These are phyloP conservation scores for Papilio polyxenes DNA, from an alignment of 1,140 invertebrate genomes.

Conservation along the genomic window DNA sequence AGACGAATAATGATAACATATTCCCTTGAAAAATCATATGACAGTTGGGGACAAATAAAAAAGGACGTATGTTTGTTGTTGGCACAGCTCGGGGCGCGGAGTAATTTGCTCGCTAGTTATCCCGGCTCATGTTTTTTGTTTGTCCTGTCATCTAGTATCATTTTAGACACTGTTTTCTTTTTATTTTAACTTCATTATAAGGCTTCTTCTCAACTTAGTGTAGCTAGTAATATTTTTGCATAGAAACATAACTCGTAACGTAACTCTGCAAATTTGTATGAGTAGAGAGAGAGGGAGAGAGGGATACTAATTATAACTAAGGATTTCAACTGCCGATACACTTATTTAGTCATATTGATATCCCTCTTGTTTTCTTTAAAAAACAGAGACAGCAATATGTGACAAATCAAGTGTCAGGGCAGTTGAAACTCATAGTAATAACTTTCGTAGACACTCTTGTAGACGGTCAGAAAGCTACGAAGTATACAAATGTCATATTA, in stretches of 20 bases:
- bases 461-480: neutral
- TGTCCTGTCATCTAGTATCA: conserved; percentile 3
- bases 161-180: neutral
- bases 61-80: neutral
- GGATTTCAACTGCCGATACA: too few relatives aligned
- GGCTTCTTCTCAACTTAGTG: neutral
- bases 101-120: conserved; percentile 26
- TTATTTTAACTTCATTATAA: neutral
- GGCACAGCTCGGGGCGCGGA: neutral
- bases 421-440: neutral
- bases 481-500: neutral
- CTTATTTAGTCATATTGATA: too few relatives aligned
- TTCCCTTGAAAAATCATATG: conserved; percentile 13
- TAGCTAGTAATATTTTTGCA: neutral
- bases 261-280: neutral
- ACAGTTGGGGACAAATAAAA: conserved; percentile 15
- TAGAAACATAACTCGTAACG: neutral
- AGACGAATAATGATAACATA: neutral
- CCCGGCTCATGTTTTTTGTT: conserved; percentile 19
- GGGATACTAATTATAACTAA: too few relatives aligned
- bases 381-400: too few relatives aligned
- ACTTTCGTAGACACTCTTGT: neutral
- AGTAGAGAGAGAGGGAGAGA: too few relatives aligned
- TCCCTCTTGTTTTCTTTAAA: too few relatives aligned
- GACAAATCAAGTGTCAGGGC: neutral